Conservation (phyloP, 2,113 vertebrate species). For the Vulpes ferrilata region DNA sequence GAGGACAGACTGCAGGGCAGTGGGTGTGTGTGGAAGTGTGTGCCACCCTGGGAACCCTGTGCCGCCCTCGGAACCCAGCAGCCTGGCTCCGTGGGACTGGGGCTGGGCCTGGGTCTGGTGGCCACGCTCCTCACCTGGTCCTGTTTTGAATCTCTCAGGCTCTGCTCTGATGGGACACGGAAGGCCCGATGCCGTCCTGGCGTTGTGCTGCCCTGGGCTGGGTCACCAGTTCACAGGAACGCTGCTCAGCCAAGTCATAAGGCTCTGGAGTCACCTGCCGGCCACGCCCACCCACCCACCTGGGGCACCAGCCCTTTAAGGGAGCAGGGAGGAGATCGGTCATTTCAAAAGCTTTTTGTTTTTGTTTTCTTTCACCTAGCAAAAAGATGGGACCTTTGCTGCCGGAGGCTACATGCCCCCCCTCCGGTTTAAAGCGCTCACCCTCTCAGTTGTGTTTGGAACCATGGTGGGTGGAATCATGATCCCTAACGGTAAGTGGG, state of each 20-base stretch:
- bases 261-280: accelerated
- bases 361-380: slow-evolving; percentile 86
- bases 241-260: accelerated
- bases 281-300: accelerated
- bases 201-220: accelerated
- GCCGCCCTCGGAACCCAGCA: accelerated
- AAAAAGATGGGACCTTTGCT: slow-evolving; percentile 98
- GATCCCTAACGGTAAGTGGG: slow-evolving; percentile 95
- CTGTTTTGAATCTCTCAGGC: no score
- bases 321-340: accelerated
- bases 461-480: slow-evolving; percentile 98
- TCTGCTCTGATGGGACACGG: accelerated
- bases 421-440: slow-evolving; percentile 97
- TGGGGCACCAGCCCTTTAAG: background rate
- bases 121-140: background rate
- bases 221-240: background rate
- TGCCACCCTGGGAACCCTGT: background rate
- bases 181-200: background rate
- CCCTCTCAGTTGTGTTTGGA: slow-evolving; percentile 95
- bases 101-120: background rate
- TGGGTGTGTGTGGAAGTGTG: accelerated
- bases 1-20: accelerated
- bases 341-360: background rate
- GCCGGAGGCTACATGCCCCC: slow-evolving; percentile 99
- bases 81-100: background rate